These are phyloP conservation scores for Hypotaenidia okinawae DNA, from an alignment of 2,797 vertebrate species.

Conservation along the genomic window DNA sequence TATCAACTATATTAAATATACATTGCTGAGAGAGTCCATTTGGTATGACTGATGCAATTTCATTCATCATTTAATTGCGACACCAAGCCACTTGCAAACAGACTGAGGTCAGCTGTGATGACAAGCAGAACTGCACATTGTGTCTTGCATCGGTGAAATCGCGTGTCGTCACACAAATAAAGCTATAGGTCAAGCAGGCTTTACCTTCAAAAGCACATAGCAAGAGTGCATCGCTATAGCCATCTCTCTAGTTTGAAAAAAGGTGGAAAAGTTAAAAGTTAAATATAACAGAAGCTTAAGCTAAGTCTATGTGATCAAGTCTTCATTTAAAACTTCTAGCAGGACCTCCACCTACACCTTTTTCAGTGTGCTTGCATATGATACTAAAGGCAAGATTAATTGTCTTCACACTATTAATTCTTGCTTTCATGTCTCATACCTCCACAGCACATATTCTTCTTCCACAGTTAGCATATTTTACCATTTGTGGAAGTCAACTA, in stretches of 20 bases:
- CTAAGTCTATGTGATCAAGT: background rate
- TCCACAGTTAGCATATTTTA: slow-evolving; percentile 50
- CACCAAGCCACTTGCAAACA: background rate
- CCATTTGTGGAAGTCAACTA: slow-evolving; percentile 56
- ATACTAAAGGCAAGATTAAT: background rate
- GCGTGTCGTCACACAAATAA: background rate
- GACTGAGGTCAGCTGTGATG: background rate
- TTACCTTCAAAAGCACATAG: background rate
- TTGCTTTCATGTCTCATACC: background rate
- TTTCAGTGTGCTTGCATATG: background rate
- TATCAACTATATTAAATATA: background rate
- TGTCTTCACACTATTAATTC: background rate
- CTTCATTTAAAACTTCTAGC: background rate
- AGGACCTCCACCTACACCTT: slow-evolving; percentile 4
- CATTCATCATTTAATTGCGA: background rate
- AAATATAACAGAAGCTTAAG: background rate
- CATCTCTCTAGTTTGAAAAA: background rate
- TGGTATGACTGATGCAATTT: background rate
- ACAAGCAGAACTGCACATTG: background rate
- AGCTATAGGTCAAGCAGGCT: background rate
- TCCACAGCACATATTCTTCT: background rate
- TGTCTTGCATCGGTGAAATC: background rate
- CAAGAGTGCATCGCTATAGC: background rate
- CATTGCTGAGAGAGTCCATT: background rate
- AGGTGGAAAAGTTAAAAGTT: background rate